Conservation (phyloP, 2,797 vertebrate species). For the Pygocentrus nattereri region DNA sequence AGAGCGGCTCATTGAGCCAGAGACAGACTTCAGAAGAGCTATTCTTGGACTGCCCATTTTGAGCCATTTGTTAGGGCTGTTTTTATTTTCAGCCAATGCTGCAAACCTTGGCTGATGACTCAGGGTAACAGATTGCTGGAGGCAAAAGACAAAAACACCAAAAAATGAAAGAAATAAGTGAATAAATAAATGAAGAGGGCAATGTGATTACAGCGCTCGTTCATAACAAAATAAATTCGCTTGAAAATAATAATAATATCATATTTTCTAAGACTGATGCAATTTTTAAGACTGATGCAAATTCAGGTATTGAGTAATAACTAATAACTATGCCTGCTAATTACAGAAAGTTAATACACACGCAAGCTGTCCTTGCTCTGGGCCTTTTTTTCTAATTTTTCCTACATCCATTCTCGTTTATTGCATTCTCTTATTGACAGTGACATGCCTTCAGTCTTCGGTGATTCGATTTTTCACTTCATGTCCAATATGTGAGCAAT, state of each 20-base stretch:
- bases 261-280: background rate
- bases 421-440: constrained; percentile 43
- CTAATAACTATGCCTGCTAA: background rate
- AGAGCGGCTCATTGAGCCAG: constrained; percentile 24
- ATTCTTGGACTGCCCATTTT: constrained; percentile 23
- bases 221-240: constrained; percentile 15
- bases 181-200: background rate
- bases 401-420: constrained; percentile 22
- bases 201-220: constrained; percentile 18
- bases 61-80: constrained; percentile 12
- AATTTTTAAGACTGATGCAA: too few relatives aligned
- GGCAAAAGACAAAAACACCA: background rate
- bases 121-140: constrained; percentile 27
- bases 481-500: constrained; percentile 13
- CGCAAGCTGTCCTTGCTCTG: background rate
- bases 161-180: background rate
- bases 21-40: constrained; percentile 20
- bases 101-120: constrained; percentile 31
- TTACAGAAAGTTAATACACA: background rate
- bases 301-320: background rate
- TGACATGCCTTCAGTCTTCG: constrained; percentile 37
- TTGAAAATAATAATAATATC: background rate
- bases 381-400: background rate
- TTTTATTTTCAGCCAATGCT: constrained; percentile 27
- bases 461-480: background rate